These are phyloP conservation scores for Apostichopus japonicus DNA, from an alignment of 35 echinoderm and acorn worm species.

Conservation along the genomic window DNA sequence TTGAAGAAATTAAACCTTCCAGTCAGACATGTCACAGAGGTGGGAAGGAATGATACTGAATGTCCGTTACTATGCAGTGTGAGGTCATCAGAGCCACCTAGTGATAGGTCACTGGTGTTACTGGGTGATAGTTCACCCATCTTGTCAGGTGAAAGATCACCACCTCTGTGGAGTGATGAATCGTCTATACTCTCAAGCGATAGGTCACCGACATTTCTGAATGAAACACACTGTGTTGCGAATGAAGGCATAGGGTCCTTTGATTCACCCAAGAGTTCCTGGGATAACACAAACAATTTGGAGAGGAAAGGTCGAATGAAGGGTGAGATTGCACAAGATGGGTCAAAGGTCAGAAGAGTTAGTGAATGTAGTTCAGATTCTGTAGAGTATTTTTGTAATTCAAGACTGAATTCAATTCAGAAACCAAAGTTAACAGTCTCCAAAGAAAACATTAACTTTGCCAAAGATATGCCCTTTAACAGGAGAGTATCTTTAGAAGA, in stretches of 20 bases:
- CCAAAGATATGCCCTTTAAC: too few species aligned
- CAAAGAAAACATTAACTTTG: neutral
- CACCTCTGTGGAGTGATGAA: neutral
- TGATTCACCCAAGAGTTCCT: neutral
- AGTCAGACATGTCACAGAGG: neutral
- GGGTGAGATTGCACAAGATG: neutral
- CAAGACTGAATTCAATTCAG: neutral
- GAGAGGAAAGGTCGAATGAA: neutral
- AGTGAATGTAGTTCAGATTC: constrained; percentile 14
- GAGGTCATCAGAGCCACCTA: neutral
- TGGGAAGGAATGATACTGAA: neutral
- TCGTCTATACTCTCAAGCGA: neutral
- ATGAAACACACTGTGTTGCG: neutral
- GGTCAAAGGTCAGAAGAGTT: constrained; percentile 10
- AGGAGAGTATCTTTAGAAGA: neutral
- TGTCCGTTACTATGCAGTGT: neutral
- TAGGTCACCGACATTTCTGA: neutral
- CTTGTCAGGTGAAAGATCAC: neutral
- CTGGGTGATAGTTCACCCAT: neutral
- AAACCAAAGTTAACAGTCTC: neutral
- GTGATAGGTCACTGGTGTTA: neutral
- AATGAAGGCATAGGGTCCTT: neutral
- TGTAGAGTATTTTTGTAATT: neutral
- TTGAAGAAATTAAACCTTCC: neutral
- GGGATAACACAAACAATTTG: neutral